Percentiles rank a stretch among this genome's conserved stretches.
These are phyloP conservation scores for Aegithalos caudatus DNA, from an alignment of 2,113 vertebrate species.

Conservation along the genomic window DNA sequence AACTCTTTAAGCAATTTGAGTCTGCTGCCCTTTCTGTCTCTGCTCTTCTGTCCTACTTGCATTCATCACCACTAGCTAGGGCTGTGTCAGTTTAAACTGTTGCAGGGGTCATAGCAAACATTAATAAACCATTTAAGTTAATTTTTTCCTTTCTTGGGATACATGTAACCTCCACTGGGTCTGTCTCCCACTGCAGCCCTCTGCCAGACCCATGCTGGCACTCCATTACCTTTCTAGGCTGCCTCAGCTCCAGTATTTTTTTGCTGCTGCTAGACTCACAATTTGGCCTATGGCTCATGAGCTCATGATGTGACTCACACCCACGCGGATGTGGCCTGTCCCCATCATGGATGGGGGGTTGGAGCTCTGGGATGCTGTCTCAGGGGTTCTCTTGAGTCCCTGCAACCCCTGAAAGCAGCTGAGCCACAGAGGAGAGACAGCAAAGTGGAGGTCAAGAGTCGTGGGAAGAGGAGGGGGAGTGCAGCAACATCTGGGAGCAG, in stretches of 20 bases:
- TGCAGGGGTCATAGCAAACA: neutral
- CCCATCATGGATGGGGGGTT: neutral
- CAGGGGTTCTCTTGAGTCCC: neutral
- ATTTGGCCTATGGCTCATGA: neutral
- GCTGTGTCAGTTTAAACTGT: neutral
- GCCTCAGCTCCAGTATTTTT: neutral
- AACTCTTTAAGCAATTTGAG: neutral
- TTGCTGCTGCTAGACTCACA: neutral
- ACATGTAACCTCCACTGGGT: neutral
- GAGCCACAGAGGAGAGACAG: neutral
- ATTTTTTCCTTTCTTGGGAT: neutral
- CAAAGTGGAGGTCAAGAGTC: slow-evolving; percentile 31
- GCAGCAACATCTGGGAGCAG: neutral
- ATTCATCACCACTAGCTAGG: neutral
- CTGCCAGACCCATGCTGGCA: neutral
- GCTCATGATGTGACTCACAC: neutral
- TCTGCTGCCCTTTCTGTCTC: neutral
- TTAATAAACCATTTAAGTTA: neutral
- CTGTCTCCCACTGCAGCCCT: neutral
- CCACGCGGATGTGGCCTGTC: neutral
- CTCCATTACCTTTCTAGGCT: neutral
- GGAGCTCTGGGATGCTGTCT: neutral
- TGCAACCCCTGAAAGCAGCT: accelerated
- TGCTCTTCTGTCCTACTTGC: neutral
- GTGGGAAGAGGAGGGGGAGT: slow-evolving; percentile 11